Conservation (phyloP, 2,888 invertebrate species). For the Scaptomyza polygonia region DNA sequence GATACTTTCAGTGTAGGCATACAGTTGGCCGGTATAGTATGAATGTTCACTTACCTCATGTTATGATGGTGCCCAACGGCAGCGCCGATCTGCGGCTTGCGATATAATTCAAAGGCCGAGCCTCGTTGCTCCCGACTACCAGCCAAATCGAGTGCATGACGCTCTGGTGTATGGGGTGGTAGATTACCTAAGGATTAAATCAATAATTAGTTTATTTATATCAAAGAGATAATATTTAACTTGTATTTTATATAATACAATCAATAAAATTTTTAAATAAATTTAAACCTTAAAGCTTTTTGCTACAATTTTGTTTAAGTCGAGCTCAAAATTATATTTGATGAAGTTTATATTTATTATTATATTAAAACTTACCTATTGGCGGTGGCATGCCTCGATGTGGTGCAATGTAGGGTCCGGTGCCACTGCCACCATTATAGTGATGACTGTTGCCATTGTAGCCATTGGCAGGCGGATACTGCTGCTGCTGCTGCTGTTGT, state of each 20-base stretch:
- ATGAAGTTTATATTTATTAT: no score
- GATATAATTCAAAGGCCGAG: conserved; percentile 97
- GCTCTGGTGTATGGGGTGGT: conserved; percentile 83
- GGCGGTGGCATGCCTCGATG: conserved; percentile 84
- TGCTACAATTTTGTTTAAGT: no score
- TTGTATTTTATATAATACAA: no score
- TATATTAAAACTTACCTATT: conserved; percentile 80
- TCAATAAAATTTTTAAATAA: no score
- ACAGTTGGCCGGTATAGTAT: neutral
- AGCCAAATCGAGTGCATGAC: conserved; percentile 87
- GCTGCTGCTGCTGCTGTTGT: conserved; percentile 40
- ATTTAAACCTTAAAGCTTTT: no score
- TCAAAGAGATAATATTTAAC: no score
- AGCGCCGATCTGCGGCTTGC: conserved; percentile 90
- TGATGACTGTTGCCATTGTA: conserved; percentile 82
- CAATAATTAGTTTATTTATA: conserved; percentile 1
- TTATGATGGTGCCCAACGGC: conserved; percentile 89
- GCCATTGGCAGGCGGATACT: conserved; percentile 77
- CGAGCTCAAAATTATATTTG: no score
- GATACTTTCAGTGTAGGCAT: conserved; percentile 8
- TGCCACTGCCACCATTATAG: conserved; percentile 82
- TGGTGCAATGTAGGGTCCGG: conserved; percentile 83
- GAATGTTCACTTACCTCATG: conserved; percentile 87
- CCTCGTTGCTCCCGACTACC: conserved; percentile 95
- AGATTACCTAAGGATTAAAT: conserved; percentile 75